Percentiles rank a stretch among this genome's conserved stretches.
These are phyloP conservation scores for Drosophila asahinai DNA, from an alignment of 1,140 invertebrate genomes.

Conservation along the genomic window DNA sequence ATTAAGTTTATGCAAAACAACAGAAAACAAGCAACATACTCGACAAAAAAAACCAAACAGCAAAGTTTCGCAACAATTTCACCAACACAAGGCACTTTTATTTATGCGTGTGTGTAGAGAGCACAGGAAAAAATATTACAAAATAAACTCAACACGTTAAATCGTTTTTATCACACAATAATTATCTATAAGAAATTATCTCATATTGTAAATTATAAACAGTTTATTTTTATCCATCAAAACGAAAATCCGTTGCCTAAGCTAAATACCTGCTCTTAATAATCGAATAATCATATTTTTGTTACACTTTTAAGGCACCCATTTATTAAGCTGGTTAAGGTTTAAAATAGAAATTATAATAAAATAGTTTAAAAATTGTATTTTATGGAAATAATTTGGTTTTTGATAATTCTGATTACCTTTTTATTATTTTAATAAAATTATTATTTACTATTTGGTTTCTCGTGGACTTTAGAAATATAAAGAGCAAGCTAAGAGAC, in stretches of 20 bases:
- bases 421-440: no score
- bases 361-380: no score
- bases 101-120: conserved; percentile 13
- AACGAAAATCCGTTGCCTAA: background rate
- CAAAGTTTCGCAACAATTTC: conserved; percentile 74
- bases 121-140: conserved; percentile 2
- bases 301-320: no score
- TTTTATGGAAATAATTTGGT: background rate
- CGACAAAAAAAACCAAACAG: conserved; percentile 11
- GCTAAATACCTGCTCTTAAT: no score
- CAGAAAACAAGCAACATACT: conserved; percentile 40
- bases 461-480: background rate
- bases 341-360: no score
- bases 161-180: background rate
- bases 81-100: conserved; percentile 55
- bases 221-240: background rate
- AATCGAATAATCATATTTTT: no score
- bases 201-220: no score
- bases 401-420: background rate
- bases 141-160: background rate
- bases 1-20: conserved; percentile 67
- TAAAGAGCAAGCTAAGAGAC: no score
- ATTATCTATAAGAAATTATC: background rate
- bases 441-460: no score
- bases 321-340: no score